Conservation (phyloP, 2,888 invertebrate genomes). For the Polietes domitor region DNA sequence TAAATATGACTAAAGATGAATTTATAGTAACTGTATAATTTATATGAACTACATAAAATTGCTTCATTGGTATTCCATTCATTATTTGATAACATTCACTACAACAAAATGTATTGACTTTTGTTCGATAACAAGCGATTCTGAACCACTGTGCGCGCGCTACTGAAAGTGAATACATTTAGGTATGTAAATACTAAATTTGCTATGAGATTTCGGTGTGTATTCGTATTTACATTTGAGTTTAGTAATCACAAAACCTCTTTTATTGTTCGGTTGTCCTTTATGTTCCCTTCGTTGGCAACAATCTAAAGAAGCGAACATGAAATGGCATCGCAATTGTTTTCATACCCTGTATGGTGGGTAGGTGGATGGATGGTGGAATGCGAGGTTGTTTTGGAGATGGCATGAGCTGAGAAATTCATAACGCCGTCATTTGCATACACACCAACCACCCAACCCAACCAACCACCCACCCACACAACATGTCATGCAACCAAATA, state of each 20-base stretch:
- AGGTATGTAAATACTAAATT: conserved; percentile 5
- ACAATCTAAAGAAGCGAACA: conserved; percentile 30
- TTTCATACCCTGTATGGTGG: not conserved
- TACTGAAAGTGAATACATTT: conserved; percentile 19
- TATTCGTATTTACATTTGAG: conserved; percentile 8
- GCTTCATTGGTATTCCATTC: too few relatives aligned
- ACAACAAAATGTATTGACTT: too few relatives aligned
- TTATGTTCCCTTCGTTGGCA: conserved; percentile 7
- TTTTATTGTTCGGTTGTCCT: conserved; percentile 30
- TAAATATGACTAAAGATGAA: too few relatives aligned
- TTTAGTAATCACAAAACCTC: conserved; percentile 30
- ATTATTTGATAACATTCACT: too few relatives aligned
- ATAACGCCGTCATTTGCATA: not conserved
- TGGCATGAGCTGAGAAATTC: too few relatives aligned
- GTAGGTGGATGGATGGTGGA: not conserved
- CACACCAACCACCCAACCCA: too few relatives aligned
- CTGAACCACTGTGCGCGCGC: not conserved
- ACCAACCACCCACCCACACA: not conserved
- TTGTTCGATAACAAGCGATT: too few relatives aligned
- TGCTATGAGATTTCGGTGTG: not conserved
- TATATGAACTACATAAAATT: too few relatives aligned
- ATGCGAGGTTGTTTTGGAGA: not conserved
- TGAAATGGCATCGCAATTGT: conserved; percentile 32
- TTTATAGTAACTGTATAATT: too few relatives aligned
- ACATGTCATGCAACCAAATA: not conserved